Conservation (phyloP, 2,888 invertebrate species). For the Anorthoa munda region DNA sequence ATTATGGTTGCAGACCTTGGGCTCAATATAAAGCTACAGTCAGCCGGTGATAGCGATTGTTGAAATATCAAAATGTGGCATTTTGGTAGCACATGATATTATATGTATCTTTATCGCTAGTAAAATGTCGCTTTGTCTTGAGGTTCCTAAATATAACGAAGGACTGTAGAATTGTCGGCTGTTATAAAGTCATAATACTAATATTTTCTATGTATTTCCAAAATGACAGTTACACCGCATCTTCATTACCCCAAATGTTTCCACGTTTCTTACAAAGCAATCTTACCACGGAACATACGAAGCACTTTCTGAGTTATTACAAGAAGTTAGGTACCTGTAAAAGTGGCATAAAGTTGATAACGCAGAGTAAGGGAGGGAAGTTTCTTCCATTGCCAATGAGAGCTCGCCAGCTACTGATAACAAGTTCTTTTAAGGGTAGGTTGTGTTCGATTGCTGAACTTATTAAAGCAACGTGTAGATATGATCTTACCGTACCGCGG, state of each 20-base stretch:
- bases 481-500: not conserved
- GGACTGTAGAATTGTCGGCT: too few species aligned
- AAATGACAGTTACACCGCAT: not conserved
- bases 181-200: too few species aligned
- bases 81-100: too few species aligned
- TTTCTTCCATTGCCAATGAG: constrained; percentile 65
- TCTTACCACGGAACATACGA: not conserved
- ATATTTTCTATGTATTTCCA: not conserved
- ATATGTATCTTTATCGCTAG: too few species aligned
- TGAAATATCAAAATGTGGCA: too few species aligned
- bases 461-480: constrained; percentile 6
- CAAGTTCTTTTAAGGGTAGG: constrained; percentile 64
- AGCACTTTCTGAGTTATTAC: constrained; percentile 13
- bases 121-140: too few species aligned
- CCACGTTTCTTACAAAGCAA: constrained; percentile 17
- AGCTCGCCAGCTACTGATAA: constrained; percentile 64
- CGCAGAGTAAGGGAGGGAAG: constrained; percentile 44
- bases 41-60: too few species aligned
- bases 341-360: constrained; percentile 68
- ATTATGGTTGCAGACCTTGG: too few species aligned
- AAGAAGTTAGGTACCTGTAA: constrained; percentile 43
- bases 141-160: too few species aligned
- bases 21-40: too few species aligned
- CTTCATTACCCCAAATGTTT: not conserved
- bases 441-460: constrained; percentile 4